Evolutionary conservation across 2,797 vertebrate genomes (phyloP), one percentile per base, ranked within the genome.

Genomic region (Fistularia tabacaria): DNA sequence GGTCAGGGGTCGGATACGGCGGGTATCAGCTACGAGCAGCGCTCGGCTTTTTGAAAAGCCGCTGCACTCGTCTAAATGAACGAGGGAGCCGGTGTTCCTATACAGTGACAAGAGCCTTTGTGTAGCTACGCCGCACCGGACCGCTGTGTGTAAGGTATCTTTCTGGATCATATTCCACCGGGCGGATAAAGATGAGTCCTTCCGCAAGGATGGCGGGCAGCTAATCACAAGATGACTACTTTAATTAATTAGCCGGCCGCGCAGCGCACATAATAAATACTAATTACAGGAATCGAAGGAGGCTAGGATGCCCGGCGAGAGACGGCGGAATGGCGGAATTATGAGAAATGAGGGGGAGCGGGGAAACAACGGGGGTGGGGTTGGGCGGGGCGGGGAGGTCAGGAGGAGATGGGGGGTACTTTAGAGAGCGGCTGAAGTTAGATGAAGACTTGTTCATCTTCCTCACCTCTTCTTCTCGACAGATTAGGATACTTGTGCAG

Each of bases 141-240:
- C 25, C 25, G 1, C 9, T 0, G 15, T 37, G 49, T 14, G 49
- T 50, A 38, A 38, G n/a, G 49, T 72, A 73, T 79, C 66, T 51
- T 55, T 37, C 40, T 11, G 59, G 77, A 75, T 80, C 66, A 0
- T 63, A 64, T 83, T 87, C 49, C 73, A 66, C 42, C 12, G 45
- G 71, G 14, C 68, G 60, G 79, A 80, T 71, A 65, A 76, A 66
- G 71, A 74, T 64, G 66, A 57, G 65, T 64, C 63, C 67, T 62
- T 69, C 63, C 54, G 66, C 15, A 2, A 64, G 64, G 68, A 74
- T 73, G 72, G 69, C 51, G 7, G 1, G 46, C 55, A 57, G 68
- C 77, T 67, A 79, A 84, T 84, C 67, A 79, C 76, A 58, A 73
- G 66, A 82, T 81, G 76, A 60, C 67, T 79, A 73, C 76, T 79